phyloP scores from a whole-genome alignment of 92 coral and sea anemone species.

The Phenganax marumi region DNA sequence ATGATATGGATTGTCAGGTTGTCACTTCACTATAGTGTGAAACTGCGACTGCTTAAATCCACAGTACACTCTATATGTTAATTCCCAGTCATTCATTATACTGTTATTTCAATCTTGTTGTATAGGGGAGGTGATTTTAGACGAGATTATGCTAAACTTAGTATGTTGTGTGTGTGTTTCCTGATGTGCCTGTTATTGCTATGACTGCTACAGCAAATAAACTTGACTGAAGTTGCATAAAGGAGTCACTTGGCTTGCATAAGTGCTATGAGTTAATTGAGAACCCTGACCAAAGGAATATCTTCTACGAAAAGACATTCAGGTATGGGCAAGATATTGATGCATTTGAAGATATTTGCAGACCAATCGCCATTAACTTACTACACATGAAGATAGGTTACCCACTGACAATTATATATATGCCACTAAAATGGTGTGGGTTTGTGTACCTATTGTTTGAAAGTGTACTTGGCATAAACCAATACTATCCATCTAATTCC shows the following conservation, averaged over 20 bases:
- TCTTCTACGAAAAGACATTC: not conserved
- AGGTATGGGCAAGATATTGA: not conserved
- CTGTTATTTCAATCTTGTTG: slow-evolving; percentile 3
- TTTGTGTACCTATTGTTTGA: not conserved
- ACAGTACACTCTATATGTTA: not conserved
- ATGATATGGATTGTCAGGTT: no score
- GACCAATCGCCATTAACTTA: not conserved
- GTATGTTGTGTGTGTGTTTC: not conserved
- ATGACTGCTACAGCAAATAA: not conserved
- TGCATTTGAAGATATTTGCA: not conserved
- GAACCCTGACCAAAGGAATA: no score
- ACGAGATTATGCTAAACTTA: not conserved
- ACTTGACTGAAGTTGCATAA: not conserved
- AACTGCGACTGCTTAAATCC: no score
- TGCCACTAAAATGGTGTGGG: not conserved
- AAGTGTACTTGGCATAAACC: not conserved
- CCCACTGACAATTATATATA: not conserved
- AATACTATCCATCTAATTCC: not conserved
- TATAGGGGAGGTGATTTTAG: slow-evolving; percentile 2
- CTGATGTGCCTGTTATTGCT: not conserved
- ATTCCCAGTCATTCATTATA: not conserved
- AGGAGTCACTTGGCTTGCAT: not conserved
- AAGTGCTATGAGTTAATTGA: not conserved
- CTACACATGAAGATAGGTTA: not conserved
- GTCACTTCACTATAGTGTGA: no score